These are phyloP conservation scores for Heliothis virescens DNA, from an alignment of 1,140 invertebrate genomes.

Conservation along the genomic window DNA sequence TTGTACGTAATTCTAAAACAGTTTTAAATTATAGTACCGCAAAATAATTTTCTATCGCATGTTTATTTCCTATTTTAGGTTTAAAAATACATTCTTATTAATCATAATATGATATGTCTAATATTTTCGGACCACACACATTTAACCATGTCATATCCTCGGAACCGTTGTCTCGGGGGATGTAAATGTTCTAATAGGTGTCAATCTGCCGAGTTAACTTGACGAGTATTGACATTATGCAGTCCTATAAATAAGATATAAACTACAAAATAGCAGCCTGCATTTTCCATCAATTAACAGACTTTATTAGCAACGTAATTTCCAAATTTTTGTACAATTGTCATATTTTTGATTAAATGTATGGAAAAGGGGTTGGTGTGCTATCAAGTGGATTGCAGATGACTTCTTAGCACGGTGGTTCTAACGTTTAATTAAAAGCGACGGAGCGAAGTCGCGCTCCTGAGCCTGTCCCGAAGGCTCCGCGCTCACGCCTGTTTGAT, in stretches of 20 bases:
- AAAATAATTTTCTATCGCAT: too few relatives aligned
- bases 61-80: too few relatives aligned
- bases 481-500: constrained; percentile 67
- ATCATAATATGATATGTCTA: neutral
- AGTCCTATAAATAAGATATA: neutral
- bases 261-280: neutral
- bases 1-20: neutral
- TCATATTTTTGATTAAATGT: constrained; percentile 46
- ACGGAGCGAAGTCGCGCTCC: constrained; percentile 63
- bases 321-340: constrained; percentile 4
- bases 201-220: constrained; percentile 5
- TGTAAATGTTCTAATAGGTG: neutral
- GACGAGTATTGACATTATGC: constrained; percentile 11
- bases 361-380: constrained; percentile 43
- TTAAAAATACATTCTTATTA: neutral
- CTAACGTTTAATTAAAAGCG: constrained; percentile 75
- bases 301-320: neutral
- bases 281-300: neutral
- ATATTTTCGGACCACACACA: neutral
- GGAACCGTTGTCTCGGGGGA: neutral
- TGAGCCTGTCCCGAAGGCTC: constrained; percentile 57
- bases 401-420: constrained; percentile 58
- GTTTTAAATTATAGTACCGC: neutral
- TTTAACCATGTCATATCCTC: neutral
- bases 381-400: constrained; percentile 56